Evolutionary conservation across 2,888 invertebrate genomes (phyloP), one percentile per base, ranked within the genome.

Genomic region (Listrodromus nycthemerus): DNA sequence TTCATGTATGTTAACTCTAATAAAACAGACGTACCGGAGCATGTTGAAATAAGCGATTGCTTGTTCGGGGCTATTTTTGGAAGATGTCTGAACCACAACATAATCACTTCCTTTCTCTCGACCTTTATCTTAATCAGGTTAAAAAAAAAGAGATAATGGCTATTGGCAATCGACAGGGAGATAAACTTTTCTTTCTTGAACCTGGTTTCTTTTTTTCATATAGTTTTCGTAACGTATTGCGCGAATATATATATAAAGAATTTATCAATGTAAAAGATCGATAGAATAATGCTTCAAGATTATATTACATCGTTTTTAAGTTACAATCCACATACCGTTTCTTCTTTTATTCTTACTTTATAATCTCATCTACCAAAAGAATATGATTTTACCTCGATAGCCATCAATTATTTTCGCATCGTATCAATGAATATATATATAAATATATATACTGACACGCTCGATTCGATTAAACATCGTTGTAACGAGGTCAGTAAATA

Each of bases 371-470:
- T 80, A 76, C 58, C 61, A 73, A 66, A 71, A 69, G 50, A 61
- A 61, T 16, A 77, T 77, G 13, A n/a, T 33, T 24, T 65, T 13
- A 48, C 48, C 66, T 77, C 66, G 58, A 66, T 37, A 63, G 50
- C 63, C 69, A 45, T 77, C 41, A 50, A 61, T 58, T 66, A 48
- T 74, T 58, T 58, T 66, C 30, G 27, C 48, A 55, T 67, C 41
- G 55, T 69, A 61, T 61, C 65, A 81, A 63, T 83, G 65, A 52
- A 61, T 81, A 65, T 52, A 45, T 61, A 55, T 52, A 67, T 48
- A 70, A 81, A 21, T 76, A 69, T 76, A 69, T 75, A 83, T 81
- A 82, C 81, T 75, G 82, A 85, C 74, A 80, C 77, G 73, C 83
- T 50, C 58, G 58, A 55, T 50, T 58, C 16, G 52, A 70, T 63